Evolutionary conservation across 2,797 vertebrate species (phyloP).

Genomic region (Chlorospingus semifuscus): DNA sequence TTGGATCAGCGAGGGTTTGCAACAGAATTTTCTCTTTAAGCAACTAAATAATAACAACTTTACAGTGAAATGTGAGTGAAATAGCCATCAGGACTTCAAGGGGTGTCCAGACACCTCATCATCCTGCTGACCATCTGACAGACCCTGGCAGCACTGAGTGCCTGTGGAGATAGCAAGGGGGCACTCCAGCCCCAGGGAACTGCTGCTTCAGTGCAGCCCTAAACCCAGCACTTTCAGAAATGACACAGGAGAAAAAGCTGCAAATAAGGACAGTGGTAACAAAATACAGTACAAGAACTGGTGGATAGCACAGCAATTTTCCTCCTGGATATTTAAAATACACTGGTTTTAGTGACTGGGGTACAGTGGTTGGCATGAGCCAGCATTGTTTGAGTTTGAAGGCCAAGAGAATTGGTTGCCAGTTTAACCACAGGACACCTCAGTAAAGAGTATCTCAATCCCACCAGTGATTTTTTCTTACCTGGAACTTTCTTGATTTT

Average conservation of each 20-base stretch:
- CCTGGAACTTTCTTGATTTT: neutral
- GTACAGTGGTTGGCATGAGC: neutral
- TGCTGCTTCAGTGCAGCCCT: neutral
- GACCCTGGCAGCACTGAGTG: neutral
- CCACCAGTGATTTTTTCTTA: neutral
- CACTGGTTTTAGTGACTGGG: neutral
- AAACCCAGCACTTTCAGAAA: neutral
- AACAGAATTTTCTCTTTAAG: neutral
- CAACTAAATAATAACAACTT: neutral
- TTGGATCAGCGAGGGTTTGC: neutral
- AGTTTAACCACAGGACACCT: neutral
- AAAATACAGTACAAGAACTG: neutral
- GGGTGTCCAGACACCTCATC: conserved; percentile 1
- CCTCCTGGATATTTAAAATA: neutral
- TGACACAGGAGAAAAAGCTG: neutral
- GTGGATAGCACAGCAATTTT: neutral
- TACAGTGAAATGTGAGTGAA: neutral
- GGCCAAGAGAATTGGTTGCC: neutral
- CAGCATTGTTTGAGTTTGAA: neutral
- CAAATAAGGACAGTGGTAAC: neutral
- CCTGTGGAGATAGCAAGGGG: neutral
- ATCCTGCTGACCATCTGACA: neutral
- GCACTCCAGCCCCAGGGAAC: neutral
- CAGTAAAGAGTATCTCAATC: neutral
- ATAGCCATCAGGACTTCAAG: neutral